Evolutionary conservation across 2,888 invertebrate genomes (phyloP).

Genomic region (Meteorus colon): DNA sequence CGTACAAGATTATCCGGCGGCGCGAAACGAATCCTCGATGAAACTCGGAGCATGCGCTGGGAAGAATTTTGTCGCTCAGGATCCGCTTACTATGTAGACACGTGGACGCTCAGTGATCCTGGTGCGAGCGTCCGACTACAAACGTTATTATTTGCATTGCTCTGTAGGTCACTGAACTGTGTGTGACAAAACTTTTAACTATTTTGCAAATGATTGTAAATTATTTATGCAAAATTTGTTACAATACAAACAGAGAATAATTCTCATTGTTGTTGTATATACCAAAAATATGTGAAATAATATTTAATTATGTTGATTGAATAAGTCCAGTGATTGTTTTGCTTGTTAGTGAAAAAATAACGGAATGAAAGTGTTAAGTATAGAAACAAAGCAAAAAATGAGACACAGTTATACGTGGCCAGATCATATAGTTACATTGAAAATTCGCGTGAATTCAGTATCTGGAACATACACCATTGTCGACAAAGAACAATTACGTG

Average conservation of each 20-base stretch:
- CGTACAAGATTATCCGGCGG: neutral
- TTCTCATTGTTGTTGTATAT: neutral
- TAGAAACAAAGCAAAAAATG: conserved; percentile 55
- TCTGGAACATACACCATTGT: conserved; percentile 65
- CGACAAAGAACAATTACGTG: neutral
- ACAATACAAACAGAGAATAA: neutral
- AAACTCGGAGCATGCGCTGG: conserved; percentile 63
- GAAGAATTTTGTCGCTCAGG: conserved; percentile 7
- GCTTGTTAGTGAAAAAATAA: neutral
- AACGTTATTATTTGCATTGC: neutral
- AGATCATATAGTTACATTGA: conserved; percentile 60
- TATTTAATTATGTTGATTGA: neutral
- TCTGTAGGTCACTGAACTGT: neutral
- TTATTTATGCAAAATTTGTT: neutral
- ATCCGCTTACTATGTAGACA: conserved; percentile 50
- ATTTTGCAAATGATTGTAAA: neutral
- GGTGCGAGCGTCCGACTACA: conserved; percentile 50
- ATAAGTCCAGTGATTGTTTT: neutral
- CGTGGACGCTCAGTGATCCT: conserved; percentile 67
- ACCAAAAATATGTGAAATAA: neutral
- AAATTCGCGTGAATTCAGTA: conserved; percentile 62
- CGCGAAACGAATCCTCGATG: conserved; percentile 32
- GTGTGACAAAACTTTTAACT: neutral
- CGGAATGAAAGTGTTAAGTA: conserved; percentile 54
- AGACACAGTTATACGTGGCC: conserved; percentile 67